Evolutionary conservation across 2,797 vertebrate species (phyloP), one percentile per base, ranked within the genome.

Genomic region (Acrossocheilus fasciatus): DNA sequence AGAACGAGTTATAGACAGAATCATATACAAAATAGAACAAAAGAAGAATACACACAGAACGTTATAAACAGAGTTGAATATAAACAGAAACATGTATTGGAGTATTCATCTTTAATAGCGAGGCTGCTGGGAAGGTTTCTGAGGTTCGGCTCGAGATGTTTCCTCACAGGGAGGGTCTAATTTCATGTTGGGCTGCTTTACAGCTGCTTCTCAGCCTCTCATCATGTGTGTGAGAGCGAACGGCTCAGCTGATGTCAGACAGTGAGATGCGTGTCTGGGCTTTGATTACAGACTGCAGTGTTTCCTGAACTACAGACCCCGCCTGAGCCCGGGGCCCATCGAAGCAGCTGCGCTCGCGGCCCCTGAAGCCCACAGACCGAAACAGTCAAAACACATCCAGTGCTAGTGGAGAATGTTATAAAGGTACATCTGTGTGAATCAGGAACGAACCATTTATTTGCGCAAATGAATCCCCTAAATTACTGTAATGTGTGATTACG

Each of bases 281-380:
- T 74, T 64, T 83, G 39, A 83, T 83, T 75, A 86, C 69, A 86
- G 87, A 87, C 87, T 75, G 84, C 89, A 82, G 87, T 78, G 81
- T 90, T 90, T 91, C 82, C 88, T 59, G 34, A 86, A 43, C 91
- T 87, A 78, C 77, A 50, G 30, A 34, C 79, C 62, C n/a, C 39
- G 26, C 18, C 80, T 83, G 87, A 84, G 73, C 89, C 90, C 81
- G 75, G 6, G 41, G 87, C 92, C 90, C 87, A 83, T 4, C 90
- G 94, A 94, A 94, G 90, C 93, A 94, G 93, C 91, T 94, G 93
- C 91, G 92, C 90, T 90, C 14, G 84, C 86, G 62, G 80, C 87
- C 74, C 82, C 75, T 70, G 47, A 45, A 64, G 62, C 59, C 59
- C 59, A 36, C 50, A 41, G 20, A n/a, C 30, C 15, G 7, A 2